Conservation (phyloP, 2,113 vertebrate genomes). For the Saimiri boliviensis region DNA sequence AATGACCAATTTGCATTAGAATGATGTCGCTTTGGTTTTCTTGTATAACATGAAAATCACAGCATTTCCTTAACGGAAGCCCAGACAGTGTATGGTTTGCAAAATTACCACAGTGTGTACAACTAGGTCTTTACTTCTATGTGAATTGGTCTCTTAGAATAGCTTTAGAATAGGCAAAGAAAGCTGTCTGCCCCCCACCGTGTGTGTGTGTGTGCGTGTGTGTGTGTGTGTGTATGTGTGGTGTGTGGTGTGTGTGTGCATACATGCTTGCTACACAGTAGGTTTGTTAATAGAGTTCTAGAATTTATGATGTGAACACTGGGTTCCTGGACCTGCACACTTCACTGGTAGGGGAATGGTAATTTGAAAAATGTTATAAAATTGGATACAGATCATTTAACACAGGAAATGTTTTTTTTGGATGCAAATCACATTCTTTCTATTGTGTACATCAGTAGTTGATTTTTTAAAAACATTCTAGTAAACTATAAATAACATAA, state of each 20-base stretch:
- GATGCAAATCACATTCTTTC: neutral
- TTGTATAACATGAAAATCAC: slow-evolving; percentile 81
- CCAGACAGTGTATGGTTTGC: slow-evolving; percentile 56
- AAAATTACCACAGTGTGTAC: slow-evolving; percentile 70
- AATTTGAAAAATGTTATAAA: slow-evolving; percentile 34
- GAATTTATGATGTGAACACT: neutral
- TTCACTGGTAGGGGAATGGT: neutral
- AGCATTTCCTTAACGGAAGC: slow-evolving; percentile 73
- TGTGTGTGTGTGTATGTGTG: neutral
- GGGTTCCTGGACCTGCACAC: neutral
- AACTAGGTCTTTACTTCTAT: slow-evolving; percentile 56
- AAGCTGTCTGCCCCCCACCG: neutral
- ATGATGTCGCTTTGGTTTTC: slow-evolving; percentile 73
- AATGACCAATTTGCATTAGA: slow-evolving; percentile 84
- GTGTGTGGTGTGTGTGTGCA: neutral
- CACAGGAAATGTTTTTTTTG: slow-evolving; percentile 1
- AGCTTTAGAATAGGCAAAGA: slow-evolving; percentile 63
- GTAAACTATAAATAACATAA: slow-evolving; percentile 14
- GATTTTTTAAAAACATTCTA: neutral
- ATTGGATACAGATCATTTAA: slow-evolving; percentile 15
- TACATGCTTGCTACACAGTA: neutral
- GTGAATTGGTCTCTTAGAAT: slow-evolving; percentile 62
- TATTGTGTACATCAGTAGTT: slow-evolving; percentile 1
- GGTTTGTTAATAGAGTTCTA: neutral
- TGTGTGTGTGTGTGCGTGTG: neutral